Conservation (phyloP, 1,140 invertebrate genomes). For the Littorina saxatilis region DNA sequence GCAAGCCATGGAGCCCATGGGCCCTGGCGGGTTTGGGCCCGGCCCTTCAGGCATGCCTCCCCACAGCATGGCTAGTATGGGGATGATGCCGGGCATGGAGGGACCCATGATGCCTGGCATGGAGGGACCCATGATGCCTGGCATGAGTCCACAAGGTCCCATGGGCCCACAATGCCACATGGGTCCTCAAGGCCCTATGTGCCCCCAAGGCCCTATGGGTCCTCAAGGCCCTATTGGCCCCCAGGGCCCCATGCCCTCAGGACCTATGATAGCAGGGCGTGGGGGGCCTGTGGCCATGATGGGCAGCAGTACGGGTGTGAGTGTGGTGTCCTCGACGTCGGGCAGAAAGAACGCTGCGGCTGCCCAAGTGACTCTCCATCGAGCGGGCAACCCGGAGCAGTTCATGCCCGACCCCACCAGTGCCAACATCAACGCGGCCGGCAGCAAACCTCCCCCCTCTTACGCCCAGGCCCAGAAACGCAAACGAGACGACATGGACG, state of each 20-base stretch:
- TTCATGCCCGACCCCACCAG: conserved; percentile 65
- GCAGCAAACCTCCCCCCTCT: conserved; percentile 71
- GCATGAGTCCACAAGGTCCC: too few species aligned
- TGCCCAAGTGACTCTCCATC: conserved; percentile 59
- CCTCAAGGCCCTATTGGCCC: conserved; percentile 76
- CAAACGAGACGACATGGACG: conserved; percentile 70
- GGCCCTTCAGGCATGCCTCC: conserved; percentile 45
- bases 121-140: conserved; percentile 50
- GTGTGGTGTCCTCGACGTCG: conserved; percentile 27
- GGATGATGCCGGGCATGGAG: conserved; percentile 44
- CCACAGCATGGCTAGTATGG: conserved; percentile 43
- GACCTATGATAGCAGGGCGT: conserved; percentile 47
- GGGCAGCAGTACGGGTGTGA: conserved; percentile 30
- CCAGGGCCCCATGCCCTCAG: conserved; percentile 77
- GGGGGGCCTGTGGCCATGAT: conserved; percentile 48
- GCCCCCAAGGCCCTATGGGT: too few species aligned
- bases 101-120: conserved; percentile 47
- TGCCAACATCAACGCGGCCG: conserved; percentile 48
- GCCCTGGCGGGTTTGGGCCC: conserved; percentile 34
- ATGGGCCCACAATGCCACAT: too few species aligned
- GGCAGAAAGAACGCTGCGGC: conserved; percentile 32
- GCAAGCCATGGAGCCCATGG: conserved; percentile 44
- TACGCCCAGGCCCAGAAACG: conserved; percentile 74
- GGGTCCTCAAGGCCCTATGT: too few species aligned
- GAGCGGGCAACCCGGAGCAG: conserved; percentile 73